Conservation (phyloP, 2,888 invertebrate species). For the Hydrotaea diabolus region DNA sequence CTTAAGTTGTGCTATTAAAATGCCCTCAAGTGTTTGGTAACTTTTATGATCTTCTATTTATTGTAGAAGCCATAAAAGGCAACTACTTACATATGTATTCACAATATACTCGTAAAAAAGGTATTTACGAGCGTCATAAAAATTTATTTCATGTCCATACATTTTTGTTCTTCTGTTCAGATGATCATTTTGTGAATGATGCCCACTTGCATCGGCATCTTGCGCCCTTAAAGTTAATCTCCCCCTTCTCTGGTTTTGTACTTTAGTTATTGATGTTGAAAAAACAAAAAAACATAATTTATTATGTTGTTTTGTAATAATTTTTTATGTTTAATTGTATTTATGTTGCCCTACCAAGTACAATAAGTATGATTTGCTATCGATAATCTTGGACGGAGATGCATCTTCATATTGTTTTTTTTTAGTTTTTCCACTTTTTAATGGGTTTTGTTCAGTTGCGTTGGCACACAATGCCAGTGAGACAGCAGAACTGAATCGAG, state of each 20-base stretch:
- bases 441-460: background rate
- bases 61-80: background rate
- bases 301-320: conserved; percentile 7
- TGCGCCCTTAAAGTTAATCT: background rate
- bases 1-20: background rate
- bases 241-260: no score
- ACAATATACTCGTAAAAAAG: background rate
- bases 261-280: no score
- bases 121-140: conserved; percentile 39
- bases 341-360: background rate
- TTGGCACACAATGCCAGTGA: background rate
- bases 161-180: background rate
- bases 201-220: background rate
- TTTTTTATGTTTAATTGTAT: conserved; percentile 23
- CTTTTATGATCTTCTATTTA: background rate
- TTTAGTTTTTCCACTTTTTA: conserved; percentile 8
- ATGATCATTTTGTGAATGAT: background rate
- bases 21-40: background rate
- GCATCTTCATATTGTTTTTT: background rate
- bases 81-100: background rate
- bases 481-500: background rate
- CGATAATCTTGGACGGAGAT: background rate
- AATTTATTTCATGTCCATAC: background rate
- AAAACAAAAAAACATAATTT: conserved; percentile 24
- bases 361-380: conserved; percentile 5